Evolutionary conservation across 1,140 invertebrate species (phyloP), one percentile per base, ranked within the genome.

Genomic region (Sycobia sp.): DNA sequence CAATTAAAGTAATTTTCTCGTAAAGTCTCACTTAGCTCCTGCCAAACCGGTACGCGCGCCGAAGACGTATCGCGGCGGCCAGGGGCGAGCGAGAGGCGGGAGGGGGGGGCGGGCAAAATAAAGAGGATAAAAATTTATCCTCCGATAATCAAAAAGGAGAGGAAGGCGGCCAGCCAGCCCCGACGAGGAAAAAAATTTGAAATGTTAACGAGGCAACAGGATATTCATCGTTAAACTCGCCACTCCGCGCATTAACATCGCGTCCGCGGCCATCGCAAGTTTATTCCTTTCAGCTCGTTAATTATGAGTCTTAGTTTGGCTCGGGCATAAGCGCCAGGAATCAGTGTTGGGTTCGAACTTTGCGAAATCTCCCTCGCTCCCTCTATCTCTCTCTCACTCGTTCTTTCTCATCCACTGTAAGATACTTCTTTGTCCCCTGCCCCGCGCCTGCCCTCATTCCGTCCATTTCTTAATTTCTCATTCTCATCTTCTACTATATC

Each of bases 161-260:
- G 29, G 29, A 32, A 32, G 29, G 29, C 5, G 5, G 4, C 29
- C 5, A 11, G 5, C 11, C 49, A 13, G 11, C 32, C 11, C 0
- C 9, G 23, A 16, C 11, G 50, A 25, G 29, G 32, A 29, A 27
- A 36, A 61, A 46, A 61, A 61, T 61, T 61, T 34, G 9, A 43
- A 53, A 61, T 61, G 59, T 61, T 61, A 61, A 61, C 59, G 59
- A 54, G 59, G 49, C 50, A 46, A 51, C 57, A 51, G 47, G 46
- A 60, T 51, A 50, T 60, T 34, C 34, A 60, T 60, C 46, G 47
- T 60, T 60, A 60, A 60, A 18, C 57, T 60, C 47, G 36, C 18
- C 36, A 49, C 39, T 51, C 14, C 59, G 59, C 23, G 20, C 38
- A 53, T 61, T 49, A 60, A 41, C 36, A 60, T 49, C 34, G 44